phyloP scores from a whole-genome alignment of 1,140 invertebrate species.

The Philaenus spumarius region DNA sequence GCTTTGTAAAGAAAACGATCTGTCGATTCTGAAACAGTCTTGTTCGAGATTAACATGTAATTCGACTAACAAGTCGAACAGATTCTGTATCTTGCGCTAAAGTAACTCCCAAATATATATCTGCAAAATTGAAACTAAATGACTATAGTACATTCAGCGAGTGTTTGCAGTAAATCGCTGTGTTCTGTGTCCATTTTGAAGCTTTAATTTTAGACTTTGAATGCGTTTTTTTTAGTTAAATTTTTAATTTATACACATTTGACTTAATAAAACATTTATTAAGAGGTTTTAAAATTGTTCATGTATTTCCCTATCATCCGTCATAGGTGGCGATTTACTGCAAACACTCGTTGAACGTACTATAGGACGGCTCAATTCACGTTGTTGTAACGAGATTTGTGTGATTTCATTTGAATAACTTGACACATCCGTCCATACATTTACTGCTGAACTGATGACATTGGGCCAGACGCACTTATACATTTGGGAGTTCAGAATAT shows the following conservation, averaged over 20 bases:
- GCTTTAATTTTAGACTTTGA: neutral
- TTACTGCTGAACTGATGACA: neutral
- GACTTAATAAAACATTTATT: too few species aligned
- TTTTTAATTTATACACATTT: too few species aligned
- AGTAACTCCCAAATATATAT: neutral
- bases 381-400: conserved; percentile 20
- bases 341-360: neutral
- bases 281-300: neutral
- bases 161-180: too few species aligned
- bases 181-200: too few species aligned
- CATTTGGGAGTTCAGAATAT: neutral
- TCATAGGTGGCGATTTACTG: too few species aligned
- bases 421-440: conserved; percentile 7
- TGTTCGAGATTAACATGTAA: too few species aligned
- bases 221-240: too few species aligned
- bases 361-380: neutral
- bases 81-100: neutral
- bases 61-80: neutral
- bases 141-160: too few species aligned
- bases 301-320: too few species aligned
- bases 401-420: neutral
- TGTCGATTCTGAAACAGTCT: too few species aligned
- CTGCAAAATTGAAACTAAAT: neutral
- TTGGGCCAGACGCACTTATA: neutral
- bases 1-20: neutral